Base-by-base conservation (phyloP, 92 coral and sea anemone genomes). In the Porites evermanni region DNA sequence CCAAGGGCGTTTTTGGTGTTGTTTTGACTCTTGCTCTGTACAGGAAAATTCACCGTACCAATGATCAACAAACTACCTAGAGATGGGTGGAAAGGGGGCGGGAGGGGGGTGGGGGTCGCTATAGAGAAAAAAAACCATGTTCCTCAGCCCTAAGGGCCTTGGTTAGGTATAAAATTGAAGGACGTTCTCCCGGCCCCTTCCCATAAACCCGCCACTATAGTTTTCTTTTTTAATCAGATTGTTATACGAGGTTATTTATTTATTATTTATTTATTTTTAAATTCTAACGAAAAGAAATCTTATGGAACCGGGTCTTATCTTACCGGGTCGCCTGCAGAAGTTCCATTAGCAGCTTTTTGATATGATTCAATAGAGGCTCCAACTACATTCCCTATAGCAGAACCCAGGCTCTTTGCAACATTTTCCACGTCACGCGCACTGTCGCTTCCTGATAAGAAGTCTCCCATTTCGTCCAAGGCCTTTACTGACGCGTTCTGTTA, bases 1-100 rank as follows among this genome's bases (percentile, higher is more conserved):
- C 91, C 92, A 20, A 96, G 84, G 70, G 96, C 96, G 51, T 89
- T 92, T 84, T 94, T 92, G 53, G 98, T 95, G 95, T 91, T 96
- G 87, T 95, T 92, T 53, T 77, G 92, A 65, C 94, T 95, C 77
- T 83, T 83, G 26, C 87, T 64, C 87, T 72, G 26, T 5, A 16
- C 59, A 54, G 70, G 1, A 17, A 52, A 69, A 17, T 6, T 8
- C 13, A 24, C 47, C 47, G 47, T 38, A 38, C 5, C 47, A 38
- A 38, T 38, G 47, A 38, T 38, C 47, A 38, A 38, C 6, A 38
- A 38, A 38, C 6, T 38, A 38, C 47, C 47, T 38, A 4, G 47
- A 38, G 47, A 38, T 38, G 6, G 5, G 47, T 3, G 47, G 47
- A 4, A 38, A 38, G 47, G 47, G 47, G 47, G 47, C 6, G 47